phyloP scores from a whole-genome alignment of 1,140 invertebrate species.

The Apocrypta bakeri region DNA sequence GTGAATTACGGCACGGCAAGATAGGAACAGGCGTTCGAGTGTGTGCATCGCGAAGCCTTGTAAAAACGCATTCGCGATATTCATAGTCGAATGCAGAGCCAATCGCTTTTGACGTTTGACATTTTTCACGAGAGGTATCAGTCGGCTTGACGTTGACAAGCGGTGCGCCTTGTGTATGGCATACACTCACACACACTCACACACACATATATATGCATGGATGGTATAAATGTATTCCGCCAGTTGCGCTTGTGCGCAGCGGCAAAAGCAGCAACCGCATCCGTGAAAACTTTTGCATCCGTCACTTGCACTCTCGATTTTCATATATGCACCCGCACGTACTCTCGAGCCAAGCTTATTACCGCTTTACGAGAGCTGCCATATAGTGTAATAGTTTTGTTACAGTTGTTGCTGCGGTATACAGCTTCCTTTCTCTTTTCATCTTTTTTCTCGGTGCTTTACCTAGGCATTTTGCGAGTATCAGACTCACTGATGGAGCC shows the following conservation, averaged over 20 bases:
- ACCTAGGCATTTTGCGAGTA: too few species aligned
- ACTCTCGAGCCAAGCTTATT: conserved; percentile 31
- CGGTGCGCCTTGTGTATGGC: neutral
- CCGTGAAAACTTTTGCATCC: conserved; percentile 27
- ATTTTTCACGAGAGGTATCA: conserved; percentile 28
- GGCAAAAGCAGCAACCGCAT: neutral
- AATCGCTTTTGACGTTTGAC: conserved; percentile 35
- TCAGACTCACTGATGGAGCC: too few species aligned
- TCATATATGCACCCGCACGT: neutral
- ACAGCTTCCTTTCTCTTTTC: conserved; percentile 14
- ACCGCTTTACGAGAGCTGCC: conserved; percentile 29
- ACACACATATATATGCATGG: neutral
- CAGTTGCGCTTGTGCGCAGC: neutral
- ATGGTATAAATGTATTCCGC: neutral
- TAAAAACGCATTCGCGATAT: conserved; percentile 10
- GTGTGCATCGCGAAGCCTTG: conserved; percentile 8
- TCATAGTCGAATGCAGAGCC: neutral
- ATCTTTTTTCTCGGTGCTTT: neutral
- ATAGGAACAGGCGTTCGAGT: neutral
- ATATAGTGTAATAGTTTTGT: conserved; percentile 12
- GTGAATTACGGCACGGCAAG: neutral
- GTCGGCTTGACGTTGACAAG: conserved; percentile 28
- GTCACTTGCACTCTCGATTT: conserved; percentile 50
- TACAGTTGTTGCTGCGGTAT: neutral
- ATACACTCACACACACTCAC: too few species aligned